Conservation (phyloP, 2,797 vertebrate genomes). For the Sebastiscus albofasciatus region DNA sequence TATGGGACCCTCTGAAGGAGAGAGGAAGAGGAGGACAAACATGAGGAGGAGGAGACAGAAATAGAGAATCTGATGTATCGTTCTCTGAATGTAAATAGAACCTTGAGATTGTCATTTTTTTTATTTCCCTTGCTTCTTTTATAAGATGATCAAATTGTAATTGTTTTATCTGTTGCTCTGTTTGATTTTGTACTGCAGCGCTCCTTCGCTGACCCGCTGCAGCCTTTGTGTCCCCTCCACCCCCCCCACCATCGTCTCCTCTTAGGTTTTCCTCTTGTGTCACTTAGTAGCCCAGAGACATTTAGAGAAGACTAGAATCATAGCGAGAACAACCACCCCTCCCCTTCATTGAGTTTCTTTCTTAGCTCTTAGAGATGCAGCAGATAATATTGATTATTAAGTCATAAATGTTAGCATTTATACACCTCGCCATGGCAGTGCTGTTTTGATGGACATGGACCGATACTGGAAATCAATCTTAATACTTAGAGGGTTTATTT, state of each 20-base stretch:
- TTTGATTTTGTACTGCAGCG: conserved; percentile 47
- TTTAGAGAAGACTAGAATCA: conserved; percentile 58
- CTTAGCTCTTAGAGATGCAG: conserved; percentile 50
- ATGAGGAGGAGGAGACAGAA: conserved; percentile 2
- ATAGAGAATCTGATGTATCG: conserved; percentile 39
- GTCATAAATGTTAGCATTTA: conserved; percentile 42
- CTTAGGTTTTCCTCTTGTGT: conserved; percentile 38
- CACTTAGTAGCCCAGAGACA: conserved; percentile 38
- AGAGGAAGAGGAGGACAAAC: conserved; percentile 4
- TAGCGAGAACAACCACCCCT: conserved; percentile 11
- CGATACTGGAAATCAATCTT: not conserved
- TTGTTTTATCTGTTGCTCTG: conserved; percentile 40
- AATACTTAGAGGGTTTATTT: conserved; percentile 15
- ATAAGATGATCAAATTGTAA: conserved; percentile 57
- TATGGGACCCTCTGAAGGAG: conserved; percentile 10
- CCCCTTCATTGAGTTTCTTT: conserved; percentile 23
- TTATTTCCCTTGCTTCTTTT: conserved; percentile 67
- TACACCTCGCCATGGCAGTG: conserved; percentile 2
- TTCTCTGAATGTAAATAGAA: conserved; percentile 81
- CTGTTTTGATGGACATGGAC: conserved; percentile 8
- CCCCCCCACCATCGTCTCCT: not conserved
- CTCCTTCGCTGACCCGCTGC: conserved; percentile 22
- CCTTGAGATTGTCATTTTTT: conserved; percentile 69
- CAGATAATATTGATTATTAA: conserved; percentile 38
- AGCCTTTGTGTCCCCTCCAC: conserved; percentile 39